Base-by-base conservation (phyloP, 2,797 vertebrate genomes). In the Emydoidea blandingii region DNA sequence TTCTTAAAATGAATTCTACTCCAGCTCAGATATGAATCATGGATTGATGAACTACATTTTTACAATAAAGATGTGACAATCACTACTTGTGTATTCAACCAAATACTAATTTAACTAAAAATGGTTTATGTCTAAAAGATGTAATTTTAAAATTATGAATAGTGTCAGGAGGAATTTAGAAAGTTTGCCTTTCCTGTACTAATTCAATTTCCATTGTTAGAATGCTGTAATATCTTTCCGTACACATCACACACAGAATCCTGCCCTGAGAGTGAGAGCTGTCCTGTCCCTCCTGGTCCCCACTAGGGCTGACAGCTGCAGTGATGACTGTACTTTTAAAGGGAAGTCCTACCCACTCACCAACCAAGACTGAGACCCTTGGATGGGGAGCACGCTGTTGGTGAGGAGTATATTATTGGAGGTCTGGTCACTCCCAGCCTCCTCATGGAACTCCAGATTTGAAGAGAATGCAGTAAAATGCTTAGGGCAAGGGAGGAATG, bases 51-150 rank as follows among this genome's bases (percentile, higher is more conserved):
- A 37, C 25, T 80, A 92, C 83, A 56, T 21, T 49, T 68, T 52
- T 3, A 1, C 0, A 0, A 3, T 57, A n/a, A 72, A 34, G 16
- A 44, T n/a, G 83, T 47, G 76, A 23, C 37, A 23, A 72, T 19
- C 34, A n/a, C 4, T 72, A 10, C 21, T 37, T 72, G 65, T 72
- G n/a, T 41, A 72, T 12, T 50, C 47, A 78, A 29, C 29, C 47
- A 78, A 78, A 50, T 15, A 31, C 47, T 78, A 18, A 78, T 49
- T 78, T 78, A 47, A 49, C 44, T 49, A 49, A 29, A 78, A 27
- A 59, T 59, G 57, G 2, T 59, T 59, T 31, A 57, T 57, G 29
- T 59, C 57, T 78, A 31, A 78, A 78, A 47, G 29, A 18, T 14
- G 29, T 29, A 49, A 31, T 44, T 49, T 78, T 49, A 78, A 78